Conservation (phyloP, 2,888 invertebrate genomes). For the Eretmocerus hayati region DNA sequence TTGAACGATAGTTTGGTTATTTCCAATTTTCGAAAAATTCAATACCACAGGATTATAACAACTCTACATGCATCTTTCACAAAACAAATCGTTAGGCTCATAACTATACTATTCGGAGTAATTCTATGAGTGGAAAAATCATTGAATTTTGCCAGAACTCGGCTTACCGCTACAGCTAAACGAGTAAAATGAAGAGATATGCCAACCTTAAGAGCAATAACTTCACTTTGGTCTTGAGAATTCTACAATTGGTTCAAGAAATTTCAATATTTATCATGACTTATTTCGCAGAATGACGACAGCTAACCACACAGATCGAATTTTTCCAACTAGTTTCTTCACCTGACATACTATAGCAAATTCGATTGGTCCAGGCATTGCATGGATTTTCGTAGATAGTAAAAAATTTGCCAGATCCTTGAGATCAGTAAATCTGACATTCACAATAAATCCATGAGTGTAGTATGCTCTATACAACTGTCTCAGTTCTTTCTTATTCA, state of each 20-base stretch:
- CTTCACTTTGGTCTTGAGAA: no score
- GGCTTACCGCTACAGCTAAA: no score
- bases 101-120: no score
- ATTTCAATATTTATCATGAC: conserved; percentile 5
- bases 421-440: conserved; percentile 31
- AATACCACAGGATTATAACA: no score
- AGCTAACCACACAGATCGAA: conserved; percentile 39
- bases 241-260: neutral
- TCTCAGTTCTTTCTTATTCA: conserved; percentile 38
- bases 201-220: no score
- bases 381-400: conserved; percentile 37
- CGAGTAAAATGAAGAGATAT: no score
- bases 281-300: conserved; percentile 36
- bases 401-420: conserved; percentile 35
- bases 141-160: no score
- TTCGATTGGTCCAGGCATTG: conserved; percentile 39
- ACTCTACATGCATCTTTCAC: no score
- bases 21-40: no score
- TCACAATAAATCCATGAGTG: conserved; percentile 40
- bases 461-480: conserved; percentile 41
- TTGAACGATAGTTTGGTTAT: no score
- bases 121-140: no score
- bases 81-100: no score
- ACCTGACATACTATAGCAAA: conserved; percentile 39
- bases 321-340: conserved; percentile 37